phyloP scores from a whole-genome alignment of 2,888 invertebrate species.

The Adelognathus sp. region DNA sequence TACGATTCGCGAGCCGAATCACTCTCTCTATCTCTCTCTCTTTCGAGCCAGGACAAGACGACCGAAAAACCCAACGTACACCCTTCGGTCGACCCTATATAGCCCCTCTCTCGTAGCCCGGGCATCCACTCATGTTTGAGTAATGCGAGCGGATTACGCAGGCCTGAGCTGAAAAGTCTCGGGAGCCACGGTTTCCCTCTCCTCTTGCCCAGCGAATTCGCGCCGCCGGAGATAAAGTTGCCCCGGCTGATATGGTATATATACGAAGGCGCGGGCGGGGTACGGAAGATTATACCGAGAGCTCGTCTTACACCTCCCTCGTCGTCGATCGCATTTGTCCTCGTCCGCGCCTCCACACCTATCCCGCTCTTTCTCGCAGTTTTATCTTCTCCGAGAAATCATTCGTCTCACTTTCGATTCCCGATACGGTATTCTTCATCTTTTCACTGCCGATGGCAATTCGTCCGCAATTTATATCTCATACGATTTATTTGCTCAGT shows the following conservation, averaged over 20 bases:
- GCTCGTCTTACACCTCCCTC: constrained; percentile 47
- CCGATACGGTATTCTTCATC: constrained; percentile 24
- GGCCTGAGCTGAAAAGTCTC: constrained; percentile 67
- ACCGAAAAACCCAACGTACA: constrained; percentile 1
- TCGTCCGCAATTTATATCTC: constrained; percentile 11
- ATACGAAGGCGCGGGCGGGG: no score
- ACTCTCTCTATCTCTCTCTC: background rate
- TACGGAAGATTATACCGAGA: constrained; percentile 59
- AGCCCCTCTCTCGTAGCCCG: constrained; percentile 22
- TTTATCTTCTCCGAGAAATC: background rate
- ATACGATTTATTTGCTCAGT: no score
- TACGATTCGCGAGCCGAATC: constrained; percentile 32
- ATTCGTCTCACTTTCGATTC: background rate
- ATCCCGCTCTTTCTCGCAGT: background rate
- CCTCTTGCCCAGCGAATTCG: constrained; percentile 51
- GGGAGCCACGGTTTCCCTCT: constrained; percentile 59
- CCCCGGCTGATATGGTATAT: no score
- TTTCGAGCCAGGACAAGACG: background rate
- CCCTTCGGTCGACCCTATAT: background rate
- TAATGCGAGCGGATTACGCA: constrained; percentile 67
- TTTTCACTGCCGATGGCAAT: background rate
- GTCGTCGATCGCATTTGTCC: constrained; percentile 36
- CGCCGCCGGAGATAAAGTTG: constrained; percentile 61
- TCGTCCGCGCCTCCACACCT: constrained; percentile 23
- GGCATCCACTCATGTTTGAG: constrained; percentile 66